Evolutionary conservation across 1,140 invertebrate species (phyloP).

Genomic region (Tigriopus japonicus): DNA sequence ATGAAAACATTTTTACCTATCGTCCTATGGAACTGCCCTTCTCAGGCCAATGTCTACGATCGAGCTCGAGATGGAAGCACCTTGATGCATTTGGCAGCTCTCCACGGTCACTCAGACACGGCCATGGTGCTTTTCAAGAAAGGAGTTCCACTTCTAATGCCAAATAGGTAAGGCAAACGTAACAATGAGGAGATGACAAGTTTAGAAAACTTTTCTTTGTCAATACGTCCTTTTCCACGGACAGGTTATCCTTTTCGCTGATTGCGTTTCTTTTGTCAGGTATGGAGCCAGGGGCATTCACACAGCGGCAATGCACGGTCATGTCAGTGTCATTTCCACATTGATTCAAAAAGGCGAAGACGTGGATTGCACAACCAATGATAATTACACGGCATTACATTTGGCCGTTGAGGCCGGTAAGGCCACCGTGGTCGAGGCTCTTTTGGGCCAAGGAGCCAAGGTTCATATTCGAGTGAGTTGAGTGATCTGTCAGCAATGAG

Average conservation of each 20-base stretch:
- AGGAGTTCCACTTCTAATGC: constrained; percentile 10
- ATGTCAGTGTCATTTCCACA: constrained; percentile 90
- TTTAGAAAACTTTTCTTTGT: no score
- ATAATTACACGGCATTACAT: constrained; percentile 94
- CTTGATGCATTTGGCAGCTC: constrained; percentile 88
- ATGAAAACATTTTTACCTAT: background rate
- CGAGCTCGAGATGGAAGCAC: constrained; percentile 92
- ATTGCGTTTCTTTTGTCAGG: background rate
- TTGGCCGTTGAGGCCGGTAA: constrained; percentile 90
- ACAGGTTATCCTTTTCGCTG: background rate
- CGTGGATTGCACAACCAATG: constrained; percentile 82
- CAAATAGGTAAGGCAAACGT: background rate
- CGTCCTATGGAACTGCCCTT: constrained; percentile 23
- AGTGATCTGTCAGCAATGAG: constrained; percentile 23
- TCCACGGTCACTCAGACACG: constrained; percentile 90
- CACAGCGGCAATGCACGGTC: constrained; percentile 65
- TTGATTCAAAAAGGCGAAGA: constrained; percentile 84
- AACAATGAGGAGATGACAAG: no score
- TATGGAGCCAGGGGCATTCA: constrained; percentile 43
- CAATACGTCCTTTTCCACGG: no score
- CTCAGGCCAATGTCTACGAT: constrained; percentile 82
- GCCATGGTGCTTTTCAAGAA: constrained; percentile 38
- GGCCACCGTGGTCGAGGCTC: constrained; percentile 82
- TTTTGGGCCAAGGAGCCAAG: constrained; percentile 86
- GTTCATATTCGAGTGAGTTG: constrained; percentile 60